A percentile compares a stretch with the other conserved stretches of the same genome.
phyloP scores from a whole-genome alignment of 2,113 vertebrate genomes.

The Danionella cerebrum region DNA sequence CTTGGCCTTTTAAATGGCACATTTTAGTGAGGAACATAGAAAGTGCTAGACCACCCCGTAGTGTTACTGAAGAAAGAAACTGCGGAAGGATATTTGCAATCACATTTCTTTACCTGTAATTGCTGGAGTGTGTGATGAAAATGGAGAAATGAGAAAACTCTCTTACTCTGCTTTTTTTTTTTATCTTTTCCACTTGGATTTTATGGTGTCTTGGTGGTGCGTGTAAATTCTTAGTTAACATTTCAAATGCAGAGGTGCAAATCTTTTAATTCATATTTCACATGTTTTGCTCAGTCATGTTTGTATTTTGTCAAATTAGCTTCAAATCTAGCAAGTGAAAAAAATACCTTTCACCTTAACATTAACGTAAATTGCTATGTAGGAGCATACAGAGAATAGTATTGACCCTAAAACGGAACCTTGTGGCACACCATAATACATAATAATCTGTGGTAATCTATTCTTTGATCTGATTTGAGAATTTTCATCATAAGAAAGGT shows the following conservation, averaged over 20 bases:
- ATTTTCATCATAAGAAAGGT: too few relatives aligned
- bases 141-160: not conserved
- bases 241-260: not conserved
- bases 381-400: too few relatives aligned
- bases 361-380: too few relatives aligned
- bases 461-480: too few relatives aligned
- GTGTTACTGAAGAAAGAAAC: constrained; percentile 11
- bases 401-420: too few relatives aligned
- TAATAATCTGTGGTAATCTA: too few relatives aligned
- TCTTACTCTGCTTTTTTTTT: not conserved
- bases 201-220: not conserved
- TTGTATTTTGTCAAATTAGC: too few relatives aligned
- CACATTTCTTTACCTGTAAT: not conserved
- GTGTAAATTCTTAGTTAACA: not conserved
- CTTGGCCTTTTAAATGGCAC: constrained; percentile 49
- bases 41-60: constrained; percentile 30
- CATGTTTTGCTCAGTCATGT: too few relatives aligned
- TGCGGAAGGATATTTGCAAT: not conserved
- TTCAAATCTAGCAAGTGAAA: too few relatives aligned
- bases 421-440: too few relatives aligned
- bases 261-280: too few relatives aligned
- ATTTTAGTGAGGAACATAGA: constrained; percentile 36
- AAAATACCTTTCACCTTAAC: too few relatives aligned
- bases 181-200: not conserved
- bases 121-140: not conserved